phyloP scores from a whole-genome alignment of 2,797 vertebrate genomes.

The Pseudotriccus pelzelni region DNA sequence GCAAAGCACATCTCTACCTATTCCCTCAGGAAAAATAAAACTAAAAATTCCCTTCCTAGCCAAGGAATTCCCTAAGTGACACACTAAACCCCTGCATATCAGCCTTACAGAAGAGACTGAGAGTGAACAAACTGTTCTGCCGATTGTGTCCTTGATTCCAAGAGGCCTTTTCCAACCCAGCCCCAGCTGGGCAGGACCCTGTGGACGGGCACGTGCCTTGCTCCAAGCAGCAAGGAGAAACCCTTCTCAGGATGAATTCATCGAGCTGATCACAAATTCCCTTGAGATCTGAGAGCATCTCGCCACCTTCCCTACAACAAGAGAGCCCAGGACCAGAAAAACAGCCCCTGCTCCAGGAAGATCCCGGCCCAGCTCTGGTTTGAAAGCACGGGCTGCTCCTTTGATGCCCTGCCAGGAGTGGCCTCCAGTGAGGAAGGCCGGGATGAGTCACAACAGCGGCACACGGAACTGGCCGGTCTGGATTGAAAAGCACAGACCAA shows the following conservation, averaged over 20 bases:
- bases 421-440: constrained; percentile 27
- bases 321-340: not conserved
- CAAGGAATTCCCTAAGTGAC: not conserved
- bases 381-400: not conserved
- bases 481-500: not conserved
- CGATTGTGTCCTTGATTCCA: not conserved
- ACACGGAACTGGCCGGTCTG: not conserved
- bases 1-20: not conserved
- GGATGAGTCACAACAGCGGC: not conserved
- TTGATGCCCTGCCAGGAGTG: constrained; percentile 35
- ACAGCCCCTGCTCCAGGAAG: not conserved
- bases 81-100: not conserved
- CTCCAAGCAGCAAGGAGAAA: not conserved
- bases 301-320: accelerated
- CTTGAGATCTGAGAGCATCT: not conserved
- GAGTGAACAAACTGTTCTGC: not conserved
- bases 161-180: not conserved
- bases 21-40: not conserved
- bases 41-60: not conserved
- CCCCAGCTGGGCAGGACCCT: not conserved
- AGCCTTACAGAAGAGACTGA: not conserved
- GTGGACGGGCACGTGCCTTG: accelerated
- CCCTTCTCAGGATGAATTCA: not conserved
- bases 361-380: not conserved
- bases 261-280: accelerated